Conservation (phyloP, 1,140 invertebrate species). For the Drosophila ogumai region DNA sequence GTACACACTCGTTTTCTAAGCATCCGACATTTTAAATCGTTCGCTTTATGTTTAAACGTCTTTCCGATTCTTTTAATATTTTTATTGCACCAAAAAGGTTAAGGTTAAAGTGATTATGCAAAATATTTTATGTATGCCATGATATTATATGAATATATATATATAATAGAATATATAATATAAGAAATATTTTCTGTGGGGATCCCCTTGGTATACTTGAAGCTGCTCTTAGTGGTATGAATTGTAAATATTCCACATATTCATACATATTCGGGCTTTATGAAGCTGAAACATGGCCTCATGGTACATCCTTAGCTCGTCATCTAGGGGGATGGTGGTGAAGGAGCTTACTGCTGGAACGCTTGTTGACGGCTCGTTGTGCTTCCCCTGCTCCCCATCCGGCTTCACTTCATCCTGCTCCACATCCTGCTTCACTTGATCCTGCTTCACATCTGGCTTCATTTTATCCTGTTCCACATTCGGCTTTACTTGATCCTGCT, state of each 20-base stretch:
- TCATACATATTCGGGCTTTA: too few species aligned
- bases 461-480: neutral
- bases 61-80: neutral
- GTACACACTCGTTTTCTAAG: neutral
- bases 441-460: too few species aligned
- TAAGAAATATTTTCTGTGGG: neutral
- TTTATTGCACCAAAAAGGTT: neutral
- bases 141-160: neutral
- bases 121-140: neutral
- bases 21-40: neutral
- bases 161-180: neutral
- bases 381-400: neutral
- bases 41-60: too few species aligned
- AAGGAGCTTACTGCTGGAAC: too few species aligned
- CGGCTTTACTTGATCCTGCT: neutral
- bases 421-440: too few species aligned
- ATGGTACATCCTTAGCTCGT: neutral
- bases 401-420: neutral
- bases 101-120: too few species aligned
- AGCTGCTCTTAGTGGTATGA: neutral
- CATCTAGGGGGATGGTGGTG: neutral
- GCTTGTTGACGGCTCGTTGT: neutral
- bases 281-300: neutral
- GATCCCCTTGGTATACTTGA: neutral
- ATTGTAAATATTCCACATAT: constrained; percentile 3